Conservation (phyloP, 2,888 invertebrate species). For the Hemaris fuciformis region DNA sequence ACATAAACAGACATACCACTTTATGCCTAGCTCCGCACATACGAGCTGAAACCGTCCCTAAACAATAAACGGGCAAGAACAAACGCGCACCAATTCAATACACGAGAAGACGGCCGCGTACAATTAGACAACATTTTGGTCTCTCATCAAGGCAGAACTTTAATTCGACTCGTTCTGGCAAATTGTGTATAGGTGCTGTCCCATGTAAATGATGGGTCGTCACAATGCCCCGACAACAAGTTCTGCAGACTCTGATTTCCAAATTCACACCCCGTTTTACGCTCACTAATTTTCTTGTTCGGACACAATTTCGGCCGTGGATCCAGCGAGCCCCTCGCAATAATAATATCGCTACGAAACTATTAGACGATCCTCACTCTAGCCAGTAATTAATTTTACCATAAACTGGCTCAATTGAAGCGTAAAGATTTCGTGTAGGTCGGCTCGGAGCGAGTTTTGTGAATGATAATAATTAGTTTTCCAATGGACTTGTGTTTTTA, state of each 20-base stretch:
- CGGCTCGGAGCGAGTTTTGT: slow-evolving; percentile 60
- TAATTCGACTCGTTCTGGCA: slow-evolving; percentile 48
- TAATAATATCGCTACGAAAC: slow-evolving; percentile 78
- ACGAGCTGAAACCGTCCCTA: not conserved
- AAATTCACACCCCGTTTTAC: slow-evolving; percentile 80
- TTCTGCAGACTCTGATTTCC: slow-evolving; percentile 73
- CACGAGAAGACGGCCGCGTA: slow-evolving; percentile 19
- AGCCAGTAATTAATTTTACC: slow-evolving; percentile 79
- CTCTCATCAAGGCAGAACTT: slow-evolving; percentile 50
- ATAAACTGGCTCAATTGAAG: slow-evolving; percentile 79
- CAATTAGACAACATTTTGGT: slow-evolving; percentile 38
- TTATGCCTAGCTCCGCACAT: not conserved
- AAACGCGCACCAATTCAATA: slow-evolving; percentile 22
- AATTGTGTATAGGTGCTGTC: slow-evolving; percentile 67
- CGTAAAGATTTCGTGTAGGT: slow-evolving; percentile 77
- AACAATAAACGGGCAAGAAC: not conserved
- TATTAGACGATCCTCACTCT: slow-evolving; percentile 77
- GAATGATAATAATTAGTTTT: slow-evolving; percentile 75
- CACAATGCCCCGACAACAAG: slow-evolving; percentile 70
- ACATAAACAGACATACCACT: not conserved
- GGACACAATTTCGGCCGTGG: slow-evolving; percentile 72
- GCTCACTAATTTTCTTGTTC: slow-evolving; percentile 82
- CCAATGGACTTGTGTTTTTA: slow-evolving; percentile 51
- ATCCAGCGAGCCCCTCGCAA: slow-evolving; percentile 65
- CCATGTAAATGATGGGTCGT: slow-evolving; percentile 74